Evolutionary conservation across 1,140 invertebrate genomes (phyloP).

Genomic region (Bilobella aurantiaca): DNA sequence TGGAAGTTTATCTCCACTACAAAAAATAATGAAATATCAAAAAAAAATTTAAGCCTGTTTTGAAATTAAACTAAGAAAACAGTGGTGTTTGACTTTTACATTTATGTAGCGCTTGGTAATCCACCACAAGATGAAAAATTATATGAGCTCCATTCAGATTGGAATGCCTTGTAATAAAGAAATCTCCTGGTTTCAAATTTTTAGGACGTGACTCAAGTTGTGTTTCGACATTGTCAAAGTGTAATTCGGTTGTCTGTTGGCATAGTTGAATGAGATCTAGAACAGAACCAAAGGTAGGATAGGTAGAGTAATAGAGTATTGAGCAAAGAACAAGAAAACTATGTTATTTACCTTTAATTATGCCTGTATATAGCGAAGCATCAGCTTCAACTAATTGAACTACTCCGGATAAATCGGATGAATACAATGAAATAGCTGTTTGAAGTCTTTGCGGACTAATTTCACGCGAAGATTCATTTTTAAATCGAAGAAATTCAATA

Average conservation of each 20-base stretch:
- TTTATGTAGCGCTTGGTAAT: slow-evolving; percentile 45
- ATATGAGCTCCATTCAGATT: slow-evolving; percentile 89
- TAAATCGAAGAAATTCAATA: slow-evolving; percentile 65
- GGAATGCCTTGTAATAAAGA: slow-evolving; percentile 89
- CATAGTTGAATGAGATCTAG: slow-evolving; percentile 52
- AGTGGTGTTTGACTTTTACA: slow-evolving; percentile 12
- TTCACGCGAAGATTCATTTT: slow-evolving; percentile 37
- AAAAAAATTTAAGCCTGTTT: slow-evolving; percentile 55
- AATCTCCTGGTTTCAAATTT: slow-evolving; percentile 71
- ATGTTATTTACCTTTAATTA: slow-evolving; percentile 53
- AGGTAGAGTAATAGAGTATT: too few relatives aligned
- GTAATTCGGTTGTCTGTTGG: slow-evolving; percentile 68
- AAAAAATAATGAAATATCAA: slow-evolving; percentile 43
- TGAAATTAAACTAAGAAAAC: neutral
- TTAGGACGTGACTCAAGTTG: slow-evolving; percentile 56
- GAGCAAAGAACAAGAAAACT: too few relatives aligned
- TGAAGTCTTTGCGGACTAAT: slow-evolving; percentile 65
- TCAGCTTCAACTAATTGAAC: slow-evolving; percentile 73
- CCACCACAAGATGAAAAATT: slow-evolving; percentile 85
- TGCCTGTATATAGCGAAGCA: slow-evolving; percentile 58
- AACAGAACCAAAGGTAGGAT: too few relatives aligned
- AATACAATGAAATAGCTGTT: slow-evolving; percentile 86
- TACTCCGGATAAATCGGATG: slow-evolving; percentile 74
- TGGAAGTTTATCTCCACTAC: slow-evolving; percentile 81
- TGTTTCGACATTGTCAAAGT: slow-evolving; percentile 73